Conservation (phyloP, 2,797 vertebrate genomes). For the Nothura maculosa region DNA sequence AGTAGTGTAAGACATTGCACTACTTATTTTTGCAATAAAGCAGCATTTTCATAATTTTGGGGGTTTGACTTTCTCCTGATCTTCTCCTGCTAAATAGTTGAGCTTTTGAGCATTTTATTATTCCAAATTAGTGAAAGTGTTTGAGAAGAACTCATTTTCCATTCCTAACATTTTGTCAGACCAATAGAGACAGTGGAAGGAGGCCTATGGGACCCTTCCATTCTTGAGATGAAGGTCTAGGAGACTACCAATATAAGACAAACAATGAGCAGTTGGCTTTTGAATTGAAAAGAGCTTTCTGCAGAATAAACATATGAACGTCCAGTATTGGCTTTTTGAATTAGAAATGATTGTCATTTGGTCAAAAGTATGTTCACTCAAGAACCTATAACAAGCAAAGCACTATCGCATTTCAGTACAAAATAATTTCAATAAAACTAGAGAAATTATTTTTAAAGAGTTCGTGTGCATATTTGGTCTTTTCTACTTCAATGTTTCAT, state of each 20-base stretch:
- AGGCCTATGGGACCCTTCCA: neutral
- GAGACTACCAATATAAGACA: neutral
- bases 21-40: neutral
- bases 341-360: rapidly evolving
- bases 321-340: neutral
- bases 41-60: conserved; percentile 18
- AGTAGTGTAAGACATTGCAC: neutral
- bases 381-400: neutral
- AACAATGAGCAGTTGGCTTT: neutral
- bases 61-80: neutral
- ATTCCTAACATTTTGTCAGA: neutral
- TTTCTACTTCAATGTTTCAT: neutral
- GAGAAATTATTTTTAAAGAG: neutral
- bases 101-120: neutral
- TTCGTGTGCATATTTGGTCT: neutral
- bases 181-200: neutral
- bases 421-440: neutral
- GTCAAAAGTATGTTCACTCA: neutral
- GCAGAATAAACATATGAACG: neutral
- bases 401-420: neutral
- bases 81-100: neutral
- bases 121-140: neutral
- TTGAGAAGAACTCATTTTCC: neutral
- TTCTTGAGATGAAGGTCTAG: neutral
- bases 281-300: neutral